Evolutionary conservation across 1,140 invertebrate genomes (phyloP), one percentile per base, ranked within the genome.

Genomic region (Dolichoris vasculosae): DNA sequence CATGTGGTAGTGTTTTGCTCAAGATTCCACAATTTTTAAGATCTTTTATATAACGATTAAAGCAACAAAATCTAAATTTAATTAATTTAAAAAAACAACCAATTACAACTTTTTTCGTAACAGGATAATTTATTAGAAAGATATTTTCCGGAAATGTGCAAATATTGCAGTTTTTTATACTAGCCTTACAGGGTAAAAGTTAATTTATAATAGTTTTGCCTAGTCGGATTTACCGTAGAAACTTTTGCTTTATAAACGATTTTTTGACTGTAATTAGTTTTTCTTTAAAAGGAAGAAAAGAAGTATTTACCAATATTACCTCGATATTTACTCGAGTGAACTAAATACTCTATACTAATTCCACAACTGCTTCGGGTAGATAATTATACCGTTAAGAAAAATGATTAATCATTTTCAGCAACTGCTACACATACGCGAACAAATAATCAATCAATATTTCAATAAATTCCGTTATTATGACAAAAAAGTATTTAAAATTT

Each of bases 281-380:
- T 35, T 20, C 48, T 82, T 26, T 30, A 83, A 83, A 67, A 43
- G 17, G 20, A 38, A 30, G 26, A 83, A 69, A 64, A 43, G 63
- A 83, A 48, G 30, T 83, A 43, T 83, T 43, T 63, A 43, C 20
- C n/a, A 76, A 76, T 64, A 76, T 83, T 48, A 30, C n/a, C 17
- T 63, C 20, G 35, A 63, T 59, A 30, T 83, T 83, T 83, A 83
- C 69, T 63, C 46, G 38, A 40, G n/a, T 51, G 69, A 38, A 48
- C 38, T 46, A 59, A 83, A 83, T 63, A 77, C n/a, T 81, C 46
- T 30, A 73, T 63, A 35, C 40, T n/a, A 77, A 30, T 83, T 83
- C 77, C 82, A 40, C 73, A 82, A 82, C 17, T 71, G n/a, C 67
- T 35, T n/a, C 64, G 63, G 63, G 46, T 32, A 15, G 32, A 77